Evolutionary conservation across 2,797 vertebrate species (phyloP).

Genomic region (Cyprinodon diabolis): DNA sequence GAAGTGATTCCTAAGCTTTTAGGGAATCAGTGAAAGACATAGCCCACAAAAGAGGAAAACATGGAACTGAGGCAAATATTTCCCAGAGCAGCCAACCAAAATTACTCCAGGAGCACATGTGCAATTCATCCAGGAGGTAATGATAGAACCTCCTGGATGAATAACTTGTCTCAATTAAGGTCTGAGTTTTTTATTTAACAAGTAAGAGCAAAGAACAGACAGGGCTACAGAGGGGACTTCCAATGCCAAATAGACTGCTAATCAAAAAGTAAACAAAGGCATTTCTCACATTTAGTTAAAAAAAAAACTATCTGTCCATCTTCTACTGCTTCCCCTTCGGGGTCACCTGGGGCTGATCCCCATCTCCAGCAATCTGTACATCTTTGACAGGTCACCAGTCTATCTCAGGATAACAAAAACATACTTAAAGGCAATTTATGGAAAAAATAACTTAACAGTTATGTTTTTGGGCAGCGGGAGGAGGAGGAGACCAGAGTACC

Average conservation of each 20-base stretch:
- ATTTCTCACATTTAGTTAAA: too few relatives aligned
- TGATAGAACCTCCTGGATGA: background rate
- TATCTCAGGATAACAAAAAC: too few relatives aligned
- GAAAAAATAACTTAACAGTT: too few relatives aligned
- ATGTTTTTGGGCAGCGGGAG: too few relatives aligned
- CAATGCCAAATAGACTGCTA: background rate
- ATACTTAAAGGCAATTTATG: too few relatives aligned
- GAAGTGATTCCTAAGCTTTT: too few relatives aligned
- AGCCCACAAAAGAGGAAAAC: background rate
- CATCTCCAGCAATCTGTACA: too few relatives aligned
- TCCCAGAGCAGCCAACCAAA: background rate
- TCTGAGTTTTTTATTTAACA: background rate
- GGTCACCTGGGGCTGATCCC: too few relatives aligned
- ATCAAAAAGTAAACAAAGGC: background rate
- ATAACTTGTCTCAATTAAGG: background rate
- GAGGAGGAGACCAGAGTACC: too few relatives aligned
- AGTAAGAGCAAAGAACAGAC: background rate
- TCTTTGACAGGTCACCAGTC: too few relatives aligned
- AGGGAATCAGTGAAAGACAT: background rate
- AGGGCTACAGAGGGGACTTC: background rate
- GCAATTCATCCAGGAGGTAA: background rate
- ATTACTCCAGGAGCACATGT: background rate
- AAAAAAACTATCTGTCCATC: too few relatives aligned
- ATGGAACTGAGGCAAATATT: background rate
- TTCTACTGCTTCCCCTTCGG: too few relatives aligned